Percentiles rank a stretch among this genome's conserved stretches.
phyloP scores from a whole-genome alignment of 2,113 vertebrate species.

The Monopterus albus region DNA sequence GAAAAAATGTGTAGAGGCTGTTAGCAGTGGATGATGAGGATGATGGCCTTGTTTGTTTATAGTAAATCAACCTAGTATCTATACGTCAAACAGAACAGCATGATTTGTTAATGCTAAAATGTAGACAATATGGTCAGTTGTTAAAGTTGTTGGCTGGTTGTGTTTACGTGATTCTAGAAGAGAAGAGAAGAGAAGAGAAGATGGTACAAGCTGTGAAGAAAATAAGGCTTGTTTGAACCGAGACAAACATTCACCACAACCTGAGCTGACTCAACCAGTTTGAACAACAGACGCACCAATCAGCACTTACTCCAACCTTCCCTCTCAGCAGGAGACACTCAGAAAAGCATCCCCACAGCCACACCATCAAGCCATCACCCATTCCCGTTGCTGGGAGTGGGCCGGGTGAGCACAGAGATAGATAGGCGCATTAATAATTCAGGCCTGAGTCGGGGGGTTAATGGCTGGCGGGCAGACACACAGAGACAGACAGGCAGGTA shows the following conservation, averaged over 20 bases:
- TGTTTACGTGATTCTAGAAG: no score
- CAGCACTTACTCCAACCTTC: background rate
- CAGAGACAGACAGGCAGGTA: conserved; percentile 41
- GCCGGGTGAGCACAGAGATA: conserved; percentile 8
- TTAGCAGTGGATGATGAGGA: no score
- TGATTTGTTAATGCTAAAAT: no score
- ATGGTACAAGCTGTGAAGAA: background rate
- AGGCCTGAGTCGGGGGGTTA: conserved; percentile 52
- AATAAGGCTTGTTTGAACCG: background rate
- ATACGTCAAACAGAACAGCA: no score
- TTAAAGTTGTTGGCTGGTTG: no score
- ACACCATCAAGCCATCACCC: conserved; percentile 25
- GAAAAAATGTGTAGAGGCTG: no score
- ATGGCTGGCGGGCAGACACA: conserved; percentile 55
- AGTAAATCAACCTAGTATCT: no score
- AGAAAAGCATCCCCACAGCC: conserved; percentile 9
- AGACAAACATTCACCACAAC: conserved; percentile 7
- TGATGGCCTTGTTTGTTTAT: no score
- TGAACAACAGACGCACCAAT: conserved; percentile 25
- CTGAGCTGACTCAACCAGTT: background rate
- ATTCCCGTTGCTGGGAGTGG: conserved; percentile 39
- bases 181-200: no score
- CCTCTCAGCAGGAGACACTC: conserved; percentile 15
- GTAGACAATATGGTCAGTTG: no score
- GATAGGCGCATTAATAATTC: conserved; percentile 65